Evolutionary conservation across 2,888 invertebrate species (phyloP).

Genomic region (Drosophila tripunctata): DNA sequence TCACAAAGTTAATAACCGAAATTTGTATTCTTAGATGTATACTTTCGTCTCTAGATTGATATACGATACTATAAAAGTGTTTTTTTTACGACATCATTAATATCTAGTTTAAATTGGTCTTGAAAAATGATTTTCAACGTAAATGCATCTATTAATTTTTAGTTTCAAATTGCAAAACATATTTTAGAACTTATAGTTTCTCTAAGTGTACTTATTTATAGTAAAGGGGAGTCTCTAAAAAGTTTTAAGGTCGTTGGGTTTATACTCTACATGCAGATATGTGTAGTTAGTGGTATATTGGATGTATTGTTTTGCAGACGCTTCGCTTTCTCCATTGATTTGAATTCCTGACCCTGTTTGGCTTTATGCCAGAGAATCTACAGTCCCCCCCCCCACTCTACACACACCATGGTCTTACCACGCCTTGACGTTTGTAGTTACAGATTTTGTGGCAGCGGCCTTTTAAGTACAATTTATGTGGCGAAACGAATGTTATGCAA

Average conservation of each 20-base stretch:
- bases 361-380: conserved; percentile 12
- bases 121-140: no score
- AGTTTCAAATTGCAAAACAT: no score
- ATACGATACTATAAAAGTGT: no score
- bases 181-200: no score
- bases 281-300: not conserved
- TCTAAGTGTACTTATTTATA: no score
- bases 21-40: no score
- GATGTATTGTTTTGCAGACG: conserved; percentile 12
- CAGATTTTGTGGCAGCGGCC: conserved; percentile 73
- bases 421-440: conserved; percentile 29
- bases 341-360: conserved; percentile 42
- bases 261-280: conserved; percentile 1
- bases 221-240: not conserved
- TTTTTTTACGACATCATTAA: no score
- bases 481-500: conserved; percentile 77
- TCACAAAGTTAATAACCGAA: no score
- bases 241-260: conserved; percentile 3
- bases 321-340: conserved; percentile 11
- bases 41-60: no score
- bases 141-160: no score
- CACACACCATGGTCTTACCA: no score
- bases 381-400: not conserved
- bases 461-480: conserved; percentile 82
- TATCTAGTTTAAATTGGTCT: no score